phyloP scores from a whole-genome alignment of 92 coral and sea anemone genomes.

The Zoanthus solanderi region DNA sequence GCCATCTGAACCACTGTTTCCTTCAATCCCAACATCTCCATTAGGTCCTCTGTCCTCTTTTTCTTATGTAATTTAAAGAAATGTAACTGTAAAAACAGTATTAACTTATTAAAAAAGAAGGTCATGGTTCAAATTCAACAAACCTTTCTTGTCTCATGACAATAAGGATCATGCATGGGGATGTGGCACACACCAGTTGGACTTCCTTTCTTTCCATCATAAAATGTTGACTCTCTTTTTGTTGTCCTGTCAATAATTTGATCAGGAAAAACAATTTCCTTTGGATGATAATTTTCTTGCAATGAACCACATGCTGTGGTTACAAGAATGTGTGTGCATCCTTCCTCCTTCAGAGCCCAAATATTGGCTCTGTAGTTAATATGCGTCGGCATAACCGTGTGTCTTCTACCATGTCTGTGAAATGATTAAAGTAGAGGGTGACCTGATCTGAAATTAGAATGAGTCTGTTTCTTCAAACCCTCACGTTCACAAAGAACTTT shows the following conservation, averaged over 20 bases:
- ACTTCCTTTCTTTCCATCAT: constrained; percentile 92
- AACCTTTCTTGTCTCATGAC: constrained; percentile 83
- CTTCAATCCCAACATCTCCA: no score
- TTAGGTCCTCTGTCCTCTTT: no score
- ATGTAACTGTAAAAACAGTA: no score
- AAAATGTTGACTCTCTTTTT: constrained; percentile 88
- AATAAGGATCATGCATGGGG: constrained; percentile 96
- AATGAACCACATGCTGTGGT: constrained; percentile 99
- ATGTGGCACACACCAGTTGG: constrained; percentile 93
- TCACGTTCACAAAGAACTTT: no score
- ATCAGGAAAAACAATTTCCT: constrained; percentile 93
- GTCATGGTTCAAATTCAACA: background rate
- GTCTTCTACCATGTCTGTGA: constrained; percentile 93
- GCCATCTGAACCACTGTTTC: no score
- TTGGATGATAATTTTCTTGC: constrained; percentile 81
- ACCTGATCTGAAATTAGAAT: no score
- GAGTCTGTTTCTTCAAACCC: no score
- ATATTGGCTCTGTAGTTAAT: constrained; percentile 96
- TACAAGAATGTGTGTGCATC: constrained; percentile 94
- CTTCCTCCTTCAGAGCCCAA: constrained; percentile 90
- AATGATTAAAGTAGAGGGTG: background rate
- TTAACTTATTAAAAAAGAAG: no score
- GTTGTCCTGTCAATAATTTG: constrained; percentile 97
- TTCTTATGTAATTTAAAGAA: no score
- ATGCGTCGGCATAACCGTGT: constrained; percentile 86